These are phyloP conservation scores for Drosophila robusta DNA, from an alignment of 2,888 invertebrate species.

Conservation along the genomic window DNA sequence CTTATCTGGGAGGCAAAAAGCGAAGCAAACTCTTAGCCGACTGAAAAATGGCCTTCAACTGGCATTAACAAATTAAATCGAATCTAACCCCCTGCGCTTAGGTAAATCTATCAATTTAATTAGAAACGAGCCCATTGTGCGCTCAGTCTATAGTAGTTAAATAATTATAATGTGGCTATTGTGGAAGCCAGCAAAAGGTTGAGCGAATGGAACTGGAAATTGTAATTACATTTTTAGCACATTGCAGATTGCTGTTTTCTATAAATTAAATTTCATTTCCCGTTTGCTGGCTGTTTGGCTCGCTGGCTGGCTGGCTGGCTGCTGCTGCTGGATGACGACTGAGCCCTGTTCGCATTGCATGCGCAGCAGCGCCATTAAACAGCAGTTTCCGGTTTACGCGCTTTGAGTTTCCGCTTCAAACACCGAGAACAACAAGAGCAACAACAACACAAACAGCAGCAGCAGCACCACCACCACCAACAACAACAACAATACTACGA, in stretches of 20 bases:
- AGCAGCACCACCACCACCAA: constrained; percentile 18
- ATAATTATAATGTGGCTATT: constrained; percentile 66
- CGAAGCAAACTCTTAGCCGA: constrained; percentile 12
- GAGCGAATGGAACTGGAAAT: constrained; percentile 68
- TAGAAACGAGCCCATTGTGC: constrained; percentile 54
- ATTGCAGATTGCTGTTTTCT: constrained; percentile 72
- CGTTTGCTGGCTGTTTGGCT: constrained; percentile 32
- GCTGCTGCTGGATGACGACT: constrained; percentile 36
- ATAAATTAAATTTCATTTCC: constrained; percentile 80
- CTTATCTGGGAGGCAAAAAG: constrained; percentile 44
- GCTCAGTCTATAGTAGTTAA: constrained; percentile 44
- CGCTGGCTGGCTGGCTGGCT: constrained; percentile 17
- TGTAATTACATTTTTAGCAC: constrained; percentile 79
- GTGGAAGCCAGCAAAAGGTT: constrained; percentile 48
- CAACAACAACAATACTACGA: constrained; percentile 16
- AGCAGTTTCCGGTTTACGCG: constrained; percentile 79
- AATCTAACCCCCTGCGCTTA: constrained; percentile 38
- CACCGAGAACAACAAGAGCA: constrained; percentile 56
- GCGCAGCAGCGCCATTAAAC: constrained; percentile 76
- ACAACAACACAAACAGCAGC: constrained; percentile 17
- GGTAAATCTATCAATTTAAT: constrained; percentile 75
- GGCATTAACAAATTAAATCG: constrained; percentile 61
- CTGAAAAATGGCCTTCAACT: constrained; percentile 58
- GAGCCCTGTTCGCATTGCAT: constrained; percentile 57
- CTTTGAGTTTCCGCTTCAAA: constrained; percentile 78